These are phyloP conservation scores for Petrocephalus schoutedeni DNA, from an alignment of 2,797 vertebrate species.

Conservation along the genomic window DNA sequence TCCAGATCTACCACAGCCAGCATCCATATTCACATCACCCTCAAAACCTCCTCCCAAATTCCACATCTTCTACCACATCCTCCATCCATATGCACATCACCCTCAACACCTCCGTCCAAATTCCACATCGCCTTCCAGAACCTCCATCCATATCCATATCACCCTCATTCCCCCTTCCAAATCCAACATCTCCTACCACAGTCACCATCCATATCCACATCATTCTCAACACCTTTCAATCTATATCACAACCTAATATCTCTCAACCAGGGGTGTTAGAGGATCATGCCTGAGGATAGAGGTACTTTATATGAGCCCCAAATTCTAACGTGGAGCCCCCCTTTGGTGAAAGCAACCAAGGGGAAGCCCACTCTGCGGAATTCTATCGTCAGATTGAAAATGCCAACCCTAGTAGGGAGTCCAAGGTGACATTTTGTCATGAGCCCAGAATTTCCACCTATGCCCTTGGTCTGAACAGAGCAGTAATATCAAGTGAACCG, in stretches of 20 bases:
- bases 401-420: not conserved
- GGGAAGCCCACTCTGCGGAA: not conserved
- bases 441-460: not conserved
- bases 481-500: not conserved
- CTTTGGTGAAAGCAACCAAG: not conserved
- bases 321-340: too few relatives aligned
- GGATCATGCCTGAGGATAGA: too few relatives aligned
- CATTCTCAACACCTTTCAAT: not conserved
- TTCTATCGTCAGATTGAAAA: not conserved
- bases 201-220: not conserved
- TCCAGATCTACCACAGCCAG: not conserved
- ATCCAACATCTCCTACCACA: not conserved
- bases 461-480: not conserved
- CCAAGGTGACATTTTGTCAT: not conserved
- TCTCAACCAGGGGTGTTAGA: too few relatives aligned
- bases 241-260: too few relatives aligned
- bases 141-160: not conserved
- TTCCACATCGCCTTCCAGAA: not conserved
- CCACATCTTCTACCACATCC: not conserved
- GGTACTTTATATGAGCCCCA: too few relatives aligned
- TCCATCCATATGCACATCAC: not conserved
- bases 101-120: not conserved
- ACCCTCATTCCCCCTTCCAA: not conserved
- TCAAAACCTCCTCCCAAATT: not conserved
- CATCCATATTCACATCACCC: not conserved